Base-by-base conservation (phyloP, 2,113 vertebrate species). In the Cyprinodon tularosa region DNA sequence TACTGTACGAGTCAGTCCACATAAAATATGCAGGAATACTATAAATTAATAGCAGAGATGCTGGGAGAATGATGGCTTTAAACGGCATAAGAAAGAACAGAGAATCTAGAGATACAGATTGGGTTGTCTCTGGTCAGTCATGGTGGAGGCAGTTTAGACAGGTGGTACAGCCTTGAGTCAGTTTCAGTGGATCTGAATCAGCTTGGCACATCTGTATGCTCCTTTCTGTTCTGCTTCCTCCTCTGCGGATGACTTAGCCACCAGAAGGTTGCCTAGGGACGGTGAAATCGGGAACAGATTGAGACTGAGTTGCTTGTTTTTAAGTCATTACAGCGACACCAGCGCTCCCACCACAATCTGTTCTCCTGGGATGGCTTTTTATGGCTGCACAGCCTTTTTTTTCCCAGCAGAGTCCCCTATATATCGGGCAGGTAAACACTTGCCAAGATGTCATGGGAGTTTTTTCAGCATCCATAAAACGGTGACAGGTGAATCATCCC, bases 101-200 rank as follows among this genome's bases (percentile, higher is more conserved):
- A 69, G 62, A 65, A 20, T 17, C 0, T 10, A 66, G 45, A 71
- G 61, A 29, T 0, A 45, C 22, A 37, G 62, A 72, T 15, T 78
- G 75, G 8, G 5, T 44, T 62, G n/a, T 10, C n/a, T 69, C 44
- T 3, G 67, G 47, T 74, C 74, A 64, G 77, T 71, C 71, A 44
- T 69, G 67, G 59, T 50, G 15, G 66, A 77, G 71, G 62, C 11
- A 40, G 22, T 60, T 77, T 71, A 78, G 71, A 71, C 68, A 75
- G 72, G 68, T 62, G 13, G 61, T 72, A 17, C 44, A 69, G 72
- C 76, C 61, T 68, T 44, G 8, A 64, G 59, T 61, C 62, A 50
- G 57, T 64, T 77, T 78, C 83, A 71, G 57, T 71, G 48, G 64
- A 68, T 65, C 38, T 66, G 57, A 65, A 81, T 85, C 83, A 65